Evolutionary conservation across 2,113 vertebrate genomes (phyloP), one percentile per base, ranked within the genome.

Genomic region (Chrysemys picta): DNA sequence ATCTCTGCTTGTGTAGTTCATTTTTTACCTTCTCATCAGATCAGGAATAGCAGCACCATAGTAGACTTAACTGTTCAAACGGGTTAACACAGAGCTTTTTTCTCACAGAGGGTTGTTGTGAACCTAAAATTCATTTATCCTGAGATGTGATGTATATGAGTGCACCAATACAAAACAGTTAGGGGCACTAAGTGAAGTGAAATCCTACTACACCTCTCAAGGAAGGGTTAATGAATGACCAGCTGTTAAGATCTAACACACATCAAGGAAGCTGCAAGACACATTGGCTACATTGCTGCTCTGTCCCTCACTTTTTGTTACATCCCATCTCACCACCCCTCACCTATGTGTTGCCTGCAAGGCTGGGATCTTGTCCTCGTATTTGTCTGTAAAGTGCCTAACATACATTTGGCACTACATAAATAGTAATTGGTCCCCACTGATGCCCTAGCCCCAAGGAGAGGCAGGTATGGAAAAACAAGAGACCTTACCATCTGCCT

Each of bases 201-300:
- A 90, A 4, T 42, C 27, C 50, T 89, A 52, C 65, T 86, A 12
- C 54, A 79, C 42, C 21, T 85, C 76, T 79, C 31, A 49, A 16
- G 54, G 69, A 59, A 76, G 47, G 80, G 50, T 76, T 95, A 89
- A 85, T 86, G 14, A 62, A 62, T 59, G 59, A 85, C 10, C 91
- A 83, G 80, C 10, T 88, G 88, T 80, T 91, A 56, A 1, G 1
- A 91, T 84, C 88, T 89, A 88, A 5, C 50, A 82, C 24, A 89
- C 93, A 84, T 59, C 22, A 84, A 90, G 52, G 62, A 93, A 65
- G 53, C 50, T n/a, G 49, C 88, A 93, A 53, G 45, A 82, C 78
- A 45, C 3, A 0, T 38, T 16, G 31, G 5, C 52, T 17, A 49
- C 49, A 27, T 91, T 22, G 6, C 84, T 83, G 72, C 84, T 22